Conservation (phyloP, 2,113 vertebrate genomes). For the Dicaeum eximium region DNA sequence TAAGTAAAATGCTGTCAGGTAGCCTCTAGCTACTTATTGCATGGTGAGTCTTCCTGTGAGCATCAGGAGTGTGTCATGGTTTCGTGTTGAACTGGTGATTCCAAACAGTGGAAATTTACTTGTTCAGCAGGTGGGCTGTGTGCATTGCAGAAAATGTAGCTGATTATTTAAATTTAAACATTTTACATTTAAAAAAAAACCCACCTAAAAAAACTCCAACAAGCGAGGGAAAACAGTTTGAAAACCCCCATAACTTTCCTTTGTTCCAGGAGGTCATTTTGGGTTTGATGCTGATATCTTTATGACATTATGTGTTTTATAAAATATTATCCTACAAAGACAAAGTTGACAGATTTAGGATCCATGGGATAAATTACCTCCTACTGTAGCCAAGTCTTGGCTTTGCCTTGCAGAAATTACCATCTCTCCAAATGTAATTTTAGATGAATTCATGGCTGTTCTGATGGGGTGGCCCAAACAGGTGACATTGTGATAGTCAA, state of each 20-base stretch:
- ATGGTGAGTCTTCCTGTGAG: background rate
- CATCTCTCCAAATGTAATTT: background rate
- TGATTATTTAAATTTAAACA: no score
- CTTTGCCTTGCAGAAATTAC: background rate
- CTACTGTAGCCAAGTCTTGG: background rate
- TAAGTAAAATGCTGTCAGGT: background rate
- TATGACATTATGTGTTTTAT: background rate
- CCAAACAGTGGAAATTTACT: background rate
- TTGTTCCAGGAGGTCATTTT: background rate
- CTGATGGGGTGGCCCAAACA: background rate
- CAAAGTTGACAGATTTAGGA: background rate
- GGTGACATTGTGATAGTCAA: background rate
- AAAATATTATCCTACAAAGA: background rate
- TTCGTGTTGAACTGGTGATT: background rate
- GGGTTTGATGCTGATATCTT: background rate
- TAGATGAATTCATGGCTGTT: background rate
- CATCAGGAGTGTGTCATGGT: background rate
- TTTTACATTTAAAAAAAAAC: no score
- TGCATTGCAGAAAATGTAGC: background rate
- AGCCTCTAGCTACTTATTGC: background rate
- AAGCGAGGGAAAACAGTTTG: background rate
- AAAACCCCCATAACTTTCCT: background rate
- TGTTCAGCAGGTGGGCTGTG: background rate
- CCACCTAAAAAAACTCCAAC: no score
- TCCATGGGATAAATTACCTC: background rate